phyloP scores from a whole-genome alignment of 1,140 invertebrate species.

The Drosophila seguyi region DNA sequence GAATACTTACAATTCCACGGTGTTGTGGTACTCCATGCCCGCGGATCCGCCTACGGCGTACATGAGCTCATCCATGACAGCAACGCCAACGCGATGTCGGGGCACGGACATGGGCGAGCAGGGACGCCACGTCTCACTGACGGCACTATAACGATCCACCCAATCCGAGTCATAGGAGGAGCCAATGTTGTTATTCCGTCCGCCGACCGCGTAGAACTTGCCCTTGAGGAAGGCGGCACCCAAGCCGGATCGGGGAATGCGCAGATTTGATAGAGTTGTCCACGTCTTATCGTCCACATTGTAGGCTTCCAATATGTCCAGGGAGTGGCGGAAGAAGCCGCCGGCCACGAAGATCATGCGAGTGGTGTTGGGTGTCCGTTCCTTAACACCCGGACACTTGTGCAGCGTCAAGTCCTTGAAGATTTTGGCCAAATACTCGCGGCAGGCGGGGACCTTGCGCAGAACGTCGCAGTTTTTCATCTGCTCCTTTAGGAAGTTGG shows the following conservation, averaged over 20 bases:
- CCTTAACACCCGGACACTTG: slow-evolving; percentile 92
- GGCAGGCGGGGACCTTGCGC: slow-evolving; percentile 94
- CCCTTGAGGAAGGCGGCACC: slow-evolving; percentile 94
- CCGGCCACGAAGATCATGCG: slow-evolving; percentile 95
- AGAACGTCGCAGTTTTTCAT: slow-evolving; percentile 95
- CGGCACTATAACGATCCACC: slow-evolving; percentile 88
- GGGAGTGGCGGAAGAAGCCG: slow-evolving; percentile 93
- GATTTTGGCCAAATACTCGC: slow-evolving; percentile 95
- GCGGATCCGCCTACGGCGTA: slow-evolving; percentile 96
- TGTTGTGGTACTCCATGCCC: slow-evolving; percentile 92
- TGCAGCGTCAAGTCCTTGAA: slow-evolving; percentile 95
- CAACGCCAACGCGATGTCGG: slow-evolving; percentile 94
- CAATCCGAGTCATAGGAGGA: slow-evolving; percentile 92
- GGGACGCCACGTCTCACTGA: slow-evolving; percentile 88
- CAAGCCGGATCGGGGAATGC: slow-evolving; percentile 93
- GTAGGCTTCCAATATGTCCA: slow-evolving; percentile 94
- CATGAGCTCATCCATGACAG: slow-evolving; percentile 95
- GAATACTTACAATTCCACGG: slow-evolving; percentile 92
- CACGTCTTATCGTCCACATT: slow-evolving; percentile 94
- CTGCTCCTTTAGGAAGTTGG: slow-evolving; percentile 94
- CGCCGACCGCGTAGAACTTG: slow-evolving; percentile 95
- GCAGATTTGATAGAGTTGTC: slow-evolving; percentile 91
- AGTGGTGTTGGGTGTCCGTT: slow-evolving; percentile 93
- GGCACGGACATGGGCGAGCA: slow-evolving; percentile 93
- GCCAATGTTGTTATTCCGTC: slow-evolving; percentile 94